Evolutionary conservation across 2,797 vertebrate species (phyloP), one percentile per base, ranked within the genome.

Genomic region (Bufotes viridis): DNA sequence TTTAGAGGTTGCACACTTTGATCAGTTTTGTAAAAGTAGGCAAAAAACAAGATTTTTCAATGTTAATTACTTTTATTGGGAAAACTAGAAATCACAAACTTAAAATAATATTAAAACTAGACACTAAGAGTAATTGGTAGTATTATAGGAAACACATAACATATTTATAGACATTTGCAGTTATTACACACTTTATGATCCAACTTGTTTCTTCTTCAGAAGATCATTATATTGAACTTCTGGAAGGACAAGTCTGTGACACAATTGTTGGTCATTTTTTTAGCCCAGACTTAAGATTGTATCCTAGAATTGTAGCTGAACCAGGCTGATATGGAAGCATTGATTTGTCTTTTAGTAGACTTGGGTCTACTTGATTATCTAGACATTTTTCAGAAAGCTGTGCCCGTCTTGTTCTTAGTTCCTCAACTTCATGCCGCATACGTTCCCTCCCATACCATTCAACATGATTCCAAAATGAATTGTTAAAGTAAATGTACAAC

Each of bases 401-500:
- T 0, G 81, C 87, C 70, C 83, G 92, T 22, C 93, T 91, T 55
- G 58, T 61, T 87, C 81, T 92, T 26, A 97, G 88, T 0, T 90
- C 92, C 67, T 9, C 26, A 0, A 97, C 93, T 79, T 97, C 96
- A 70, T 0, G 74, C 78, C 81, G 76, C 92, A 97, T 90, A 7
- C 91, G 92, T 57, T 94, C 91, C 49, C 26, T 88, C 0, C 96
- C 96, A 0, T 96, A 79, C 24, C 88, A 86, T 0, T 96, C 91
- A 0, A 97, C 92, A 78, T 91, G 94, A 3, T 91, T 85, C 96
- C 97, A 97, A 88, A 97, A 97, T 3, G 95, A 96, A 85, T 90
- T 76, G 63, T 97, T 97, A 76, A 97, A 97, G 90, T 97, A 93
- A 4, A 86, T 82, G 90, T 97, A 97, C 76, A 97, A 93, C 20